Conservation (phyloP, 2,888 invertebrate genomes). For the Lithophane socia region DNA sequence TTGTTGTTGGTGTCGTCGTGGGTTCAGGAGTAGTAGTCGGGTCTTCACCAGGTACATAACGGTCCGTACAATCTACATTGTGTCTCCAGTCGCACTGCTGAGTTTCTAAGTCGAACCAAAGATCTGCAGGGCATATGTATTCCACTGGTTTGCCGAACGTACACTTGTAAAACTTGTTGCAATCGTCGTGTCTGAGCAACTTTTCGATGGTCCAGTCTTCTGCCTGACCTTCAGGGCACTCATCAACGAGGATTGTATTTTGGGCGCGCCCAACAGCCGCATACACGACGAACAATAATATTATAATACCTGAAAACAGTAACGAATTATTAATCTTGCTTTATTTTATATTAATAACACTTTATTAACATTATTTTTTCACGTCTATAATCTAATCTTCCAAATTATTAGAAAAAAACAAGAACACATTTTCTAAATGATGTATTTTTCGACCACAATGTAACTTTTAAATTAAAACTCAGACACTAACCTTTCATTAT, state of each 20-base stretch:
- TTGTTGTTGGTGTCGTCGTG: constrained; percentile 20
- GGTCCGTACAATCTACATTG: constrained; percentile 91
- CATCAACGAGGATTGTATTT: constrained; percentile 53
- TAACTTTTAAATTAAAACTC: constrained; percentile 12
- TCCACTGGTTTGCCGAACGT: constrained; percentile 91
- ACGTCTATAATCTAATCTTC: not conserved
- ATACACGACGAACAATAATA: constrained; percentile 68
- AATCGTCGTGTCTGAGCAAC: constrained; percentile 90
- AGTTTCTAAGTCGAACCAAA: constrained; percentile 90
- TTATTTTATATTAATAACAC: not conserved
- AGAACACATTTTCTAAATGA: not conserved
- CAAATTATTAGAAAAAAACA: constrained; percentile 11
- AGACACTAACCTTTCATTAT: constrained; percentile 65
- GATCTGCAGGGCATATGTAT: constrained; percentile 88
- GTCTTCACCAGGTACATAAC: constrained; percentile 71
- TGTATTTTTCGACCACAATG: not conserved
- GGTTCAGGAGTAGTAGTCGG: constrained; percentile 31
- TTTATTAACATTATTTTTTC: not conserved
- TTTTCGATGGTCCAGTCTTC: constrained; percentile 81
- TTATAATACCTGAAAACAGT: constrained; percentile 68
- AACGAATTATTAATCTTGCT: constrained; percentile 4
- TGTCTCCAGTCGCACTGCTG: constrained; percentile 91
- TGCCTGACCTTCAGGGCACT: constrained; percentile 80
- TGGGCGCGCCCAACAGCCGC: constrained; percentile 67
- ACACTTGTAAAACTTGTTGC: constrained; percentile 92